Evolutionary conservation across 1,140 invertebrate genomes (phyloP), one percentile per base, ranked within the genome.

Genomic region (Drosophila ogumai): DNA sequence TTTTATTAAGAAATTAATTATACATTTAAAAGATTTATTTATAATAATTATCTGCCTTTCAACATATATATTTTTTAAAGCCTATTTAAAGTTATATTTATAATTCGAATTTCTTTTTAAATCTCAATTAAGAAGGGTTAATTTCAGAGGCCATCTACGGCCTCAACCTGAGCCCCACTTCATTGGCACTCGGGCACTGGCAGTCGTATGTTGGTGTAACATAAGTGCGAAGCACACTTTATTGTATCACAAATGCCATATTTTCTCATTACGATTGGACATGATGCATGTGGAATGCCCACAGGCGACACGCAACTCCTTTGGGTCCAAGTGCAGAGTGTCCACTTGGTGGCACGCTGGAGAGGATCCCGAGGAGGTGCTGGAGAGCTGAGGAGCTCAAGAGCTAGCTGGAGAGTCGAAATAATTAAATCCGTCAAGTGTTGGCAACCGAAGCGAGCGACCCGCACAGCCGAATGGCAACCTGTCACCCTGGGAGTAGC

Each of bases 361-460:
- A 56, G 34, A 22, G 31, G 57, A 57, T 28, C n/a, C 47, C 2
- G 9, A 31, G 47, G 47, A n/a, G 47, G 47, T n/a, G 60, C 47
- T 36, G 46, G 41, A 34, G 38, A 55, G 57, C 38, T 25, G 25
- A 25, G 6, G 44, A 47, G 22, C 47, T 31, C 1, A 32, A 32
- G 49, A 36, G 40, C 31, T 28, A 25, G 22, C 44, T 64, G 54
- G 54, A 58, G 66, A 50, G 84, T 91, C 77, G 87, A 92, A 92
- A 92, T 92, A 92, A 92, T 92, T 92, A 92, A 92, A 92, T 92
- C 84, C 90, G 91, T 92, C 91, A 92, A 92, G 91, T 92, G 91
- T 92, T 92, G 90, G 79, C 82, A 86, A 86, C 73, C 73, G 47
- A 67, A 58, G 63, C 73, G 31, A 75, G 46, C 58, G 58, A 63